phyloP scores from a whole-genome alignment of 2,888 invertebrate genomes.

The Acleris sparsana region DNA sequence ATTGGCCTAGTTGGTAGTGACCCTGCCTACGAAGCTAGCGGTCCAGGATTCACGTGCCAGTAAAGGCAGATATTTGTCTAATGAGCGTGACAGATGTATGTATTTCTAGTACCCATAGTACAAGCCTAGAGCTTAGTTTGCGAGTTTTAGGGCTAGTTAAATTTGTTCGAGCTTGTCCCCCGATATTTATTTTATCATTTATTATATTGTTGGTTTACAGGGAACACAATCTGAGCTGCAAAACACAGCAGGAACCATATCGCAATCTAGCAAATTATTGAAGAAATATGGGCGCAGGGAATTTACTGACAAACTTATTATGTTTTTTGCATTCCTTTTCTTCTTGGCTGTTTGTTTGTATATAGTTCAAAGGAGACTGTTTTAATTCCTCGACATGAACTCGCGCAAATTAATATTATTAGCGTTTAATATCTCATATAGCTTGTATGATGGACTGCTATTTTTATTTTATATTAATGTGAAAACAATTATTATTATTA shows the following conservation, averaged over 20 bases:
- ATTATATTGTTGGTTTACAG: conserved; percentile 48
- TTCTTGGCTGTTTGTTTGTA: conserved; percentile 96
- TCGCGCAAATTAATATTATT: neutral
- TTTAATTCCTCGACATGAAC: conserved; percentile 67
- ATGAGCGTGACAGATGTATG: too few relatives aligned
- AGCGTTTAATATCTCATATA: neutral
- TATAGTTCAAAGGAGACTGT: conserved; percentile 94
- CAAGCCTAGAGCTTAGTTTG: too few relatives aligned
- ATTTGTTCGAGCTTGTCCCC: too few relatives aligned
- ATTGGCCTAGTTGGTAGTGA: too few relatives aligned
- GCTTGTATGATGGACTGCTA: conserved; percentile 29
- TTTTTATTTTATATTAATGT: conserved; percentile 10
- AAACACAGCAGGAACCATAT: conserved; percentile 93
- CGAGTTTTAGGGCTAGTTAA: too few relatives aligned
- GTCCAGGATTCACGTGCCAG: too few relatives aligned
- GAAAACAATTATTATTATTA: conserved; percentile 7
- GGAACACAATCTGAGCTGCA: conserved; percentile 92
- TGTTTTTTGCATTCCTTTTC: conserved; percentile 93
- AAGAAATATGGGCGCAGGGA: conserved; percentile 97
- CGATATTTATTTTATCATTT: neutral
- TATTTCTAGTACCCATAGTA: too few relatives aligned
- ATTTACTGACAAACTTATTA: conserved; percentile 96
- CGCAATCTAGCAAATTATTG: conserved; percentile 94
- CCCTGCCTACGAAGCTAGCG: too few relatives aligned
- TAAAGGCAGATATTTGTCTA: too few relatives aligned